Evolutionary conservation across 1,140 invertebrate genomes (phyloP), one percentile per base, ranked within the genome.

Genomic region (Hypothenemus hampei): DNA sequence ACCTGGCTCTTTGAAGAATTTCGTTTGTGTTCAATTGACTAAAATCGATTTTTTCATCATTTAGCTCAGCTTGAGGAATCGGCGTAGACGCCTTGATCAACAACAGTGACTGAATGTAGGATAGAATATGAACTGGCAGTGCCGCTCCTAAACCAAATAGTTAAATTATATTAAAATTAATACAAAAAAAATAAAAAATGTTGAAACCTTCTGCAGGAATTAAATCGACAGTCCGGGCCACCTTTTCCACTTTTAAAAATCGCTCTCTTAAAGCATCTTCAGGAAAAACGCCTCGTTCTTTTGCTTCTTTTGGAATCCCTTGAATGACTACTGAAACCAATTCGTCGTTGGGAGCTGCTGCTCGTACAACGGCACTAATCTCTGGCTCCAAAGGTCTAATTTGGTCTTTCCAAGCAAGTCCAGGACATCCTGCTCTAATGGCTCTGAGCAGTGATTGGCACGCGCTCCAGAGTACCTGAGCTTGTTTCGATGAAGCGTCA

Each of bases 401-500:
- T 67, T 80, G 79, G 64, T 67, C 79, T 70, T 64, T 78, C 68
- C 71, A 74, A 58, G 68, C 70, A 47, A 74, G 60, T 40, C 76
- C 78, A 7, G 75, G 75, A 52, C 64, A 67, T 40, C 75, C 79
- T 22, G 75, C 71, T 61, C 84, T 81, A n/a, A 96, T 80, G 4
- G 87, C 83, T 36, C 84, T 77, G 61, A 86, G 79, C 22, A 97
- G 74, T 13, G 89, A 82, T 66, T 95, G 89, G 68, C 90, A 94
- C 7, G 93, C 88, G 48, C 90, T 81, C 95, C 94, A 98, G 58
- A 97, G 77, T 23, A 89, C 80, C 69, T 95, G 91, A 3, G 91
- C 85, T 59, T 89, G 81, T 49, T 85, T 82, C 0, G 86, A 84
- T 53, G 82, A 79, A 63, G 83, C 84, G 63, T 97, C 93, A 20